Percentiles rank a stretch among this genome's conserved stretches.
Conservation (phyloP, 1,140 invertebrate species). For the Maconellicoccus hirsutus region DNA sequence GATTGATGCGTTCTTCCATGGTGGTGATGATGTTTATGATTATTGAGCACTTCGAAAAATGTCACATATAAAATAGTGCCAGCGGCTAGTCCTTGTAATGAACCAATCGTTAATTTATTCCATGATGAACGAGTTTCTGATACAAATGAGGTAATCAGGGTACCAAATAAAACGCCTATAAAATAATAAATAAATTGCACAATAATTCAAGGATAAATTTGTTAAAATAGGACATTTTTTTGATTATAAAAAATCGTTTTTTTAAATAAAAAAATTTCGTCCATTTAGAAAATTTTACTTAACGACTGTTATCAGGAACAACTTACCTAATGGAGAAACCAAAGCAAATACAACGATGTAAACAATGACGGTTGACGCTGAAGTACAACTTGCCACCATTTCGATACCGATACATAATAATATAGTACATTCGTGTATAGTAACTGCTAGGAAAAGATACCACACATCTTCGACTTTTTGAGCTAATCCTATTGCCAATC, state of each 20-base stretch:
- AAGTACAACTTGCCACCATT: conserved; percentile 53
- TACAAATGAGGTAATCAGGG: conserved; percentile 26
- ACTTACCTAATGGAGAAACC: conserved; percentile 57
- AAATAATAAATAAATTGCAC: neutral
- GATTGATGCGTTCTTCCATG: conserved; percentile 25
- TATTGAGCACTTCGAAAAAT: conserved; percentile 53
- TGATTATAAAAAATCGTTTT: too few relatives aligned
- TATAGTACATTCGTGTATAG: conserved; percentile 80
- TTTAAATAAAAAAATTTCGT: too few relatives aligned
- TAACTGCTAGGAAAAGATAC: conserved; percentile 61
- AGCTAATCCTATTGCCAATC: conserved; percentile 50
- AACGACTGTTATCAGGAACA: neutral
- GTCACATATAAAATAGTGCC: conserved; percentile 55
- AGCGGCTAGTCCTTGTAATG: conserved; percentile 46
- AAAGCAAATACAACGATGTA: conserved; percentile 67
- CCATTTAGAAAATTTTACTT: too few relatives aligned
- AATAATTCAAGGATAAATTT: too few relatives aligned
- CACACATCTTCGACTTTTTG: conserved; percentile 42
- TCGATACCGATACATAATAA: conserved; percentile 76
- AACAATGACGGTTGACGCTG: conserved; percentile 40
- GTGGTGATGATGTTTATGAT: conserved; percentile 34
- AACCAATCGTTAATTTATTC: conserved; percentile 25
- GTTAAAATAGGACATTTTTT: too few relatives aligned
- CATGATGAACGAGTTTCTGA: neutral
- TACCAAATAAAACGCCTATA: conserved; percentile 28